phyloP scores from a whole-genome alignment of 1,140 invertebrate genomes.

The Rhopalosiphum maidis region DNA sequence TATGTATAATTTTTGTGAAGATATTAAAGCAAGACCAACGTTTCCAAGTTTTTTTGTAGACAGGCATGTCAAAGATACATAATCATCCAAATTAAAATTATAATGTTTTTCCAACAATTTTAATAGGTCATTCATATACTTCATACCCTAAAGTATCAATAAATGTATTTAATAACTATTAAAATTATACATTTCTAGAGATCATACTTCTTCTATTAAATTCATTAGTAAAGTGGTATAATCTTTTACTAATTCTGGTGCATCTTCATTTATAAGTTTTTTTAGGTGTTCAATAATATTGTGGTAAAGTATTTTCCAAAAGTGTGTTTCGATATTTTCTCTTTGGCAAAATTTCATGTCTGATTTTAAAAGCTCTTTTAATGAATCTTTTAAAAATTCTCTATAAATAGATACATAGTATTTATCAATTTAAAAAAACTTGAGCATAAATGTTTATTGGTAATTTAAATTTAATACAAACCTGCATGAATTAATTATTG shows the following conservation, averaged over 20 bases:
- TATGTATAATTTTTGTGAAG: constrained; percentile 85
- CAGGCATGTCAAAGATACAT: constrained; percentile 63
- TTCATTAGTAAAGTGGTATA: constrained; percentile 42
- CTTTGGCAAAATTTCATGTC: constrained; percentile 88
- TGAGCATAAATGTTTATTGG: neutral
- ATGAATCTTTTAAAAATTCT: constrained; percentile 73
- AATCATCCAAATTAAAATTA: constrained; percentile 75
- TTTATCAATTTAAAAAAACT: neutral
- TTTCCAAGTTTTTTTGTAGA: constrained; percentile 72
- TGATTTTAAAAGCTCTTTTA: constrained; percentile 76
- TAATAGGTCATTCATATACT: constrained; percentile 80
- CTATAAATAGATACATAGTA: constrained; percentile 60
- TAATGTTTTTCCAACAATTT: constrained; percentile 76
- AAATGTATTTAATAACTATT: neutral
- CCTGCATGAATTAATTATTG: constrained; percentile 58
- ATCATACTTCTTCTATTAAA: constrained; percentile 52
- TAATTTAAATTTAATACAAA: neutral
- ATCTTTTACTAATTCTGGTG: constrained; percentile 58
- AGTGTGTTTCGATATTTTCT: constrained; percentile 87
- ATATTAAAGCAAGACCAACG: constrained; percentile 78
- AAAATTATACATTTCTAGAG: neutral
- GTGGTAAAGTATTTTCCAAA: constrained; percentile 93
- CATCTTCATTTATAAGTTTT: constrained; percentile 69
- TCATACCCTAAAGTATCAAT: constrained; percentile 67
- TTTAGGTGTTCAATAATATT: constrained; percentile 86